phyloP scores from a whole-genome alignment of 2,113 vertebrate genomes.

The Galeopterus variegatus region DNA sequence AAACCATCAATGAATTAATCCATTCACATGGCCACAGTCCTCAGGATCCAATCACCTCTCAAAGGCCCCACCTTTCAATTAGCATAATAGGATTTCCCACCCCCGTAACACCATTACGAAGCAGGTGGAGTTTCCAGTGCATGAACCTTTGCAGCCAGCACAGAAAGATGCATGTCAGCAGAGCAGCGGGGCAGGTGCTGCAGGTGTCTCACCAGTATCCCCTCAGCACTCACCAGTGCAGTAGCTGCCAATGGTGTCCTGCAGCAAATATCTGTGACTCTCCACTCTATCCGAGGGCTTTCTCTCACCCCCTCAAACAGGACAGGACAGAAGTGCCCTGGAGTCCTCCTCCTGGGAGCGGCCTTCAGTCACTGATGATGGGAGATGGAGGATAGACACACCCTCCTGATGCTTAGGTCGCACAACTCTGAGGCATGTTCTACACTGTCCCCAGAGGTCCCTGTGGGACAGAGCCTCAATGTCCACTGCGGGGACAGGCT shows the following conservation, averaged over 20 bases:
- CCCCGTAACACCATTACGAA: too few relatives aligned
- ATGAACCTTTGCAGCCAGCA: too few relatives aligned
- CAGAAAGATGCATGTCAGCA: neutral
- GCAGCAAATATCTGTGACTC: neutral
- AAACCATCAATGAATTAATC: too few relatives aligned
- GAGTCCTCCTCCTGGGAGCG: too few relatives aligned
- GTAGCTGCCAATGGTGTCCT: accelerated
- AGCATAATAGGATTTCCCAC: too few relatives aligned
- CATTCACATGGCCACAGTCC: too few relatives aligned
- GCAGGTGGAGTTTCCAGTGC: too few relatives aligned
- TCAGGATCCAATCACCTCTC: too few relatives aligned
- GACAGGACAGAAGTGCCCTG: neutral
- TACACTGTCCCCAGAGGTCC: neutral
- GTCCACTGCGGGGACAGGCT: neutral
- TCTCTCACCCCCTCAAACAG: neutral
- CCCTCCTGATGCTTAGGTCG: neutral
- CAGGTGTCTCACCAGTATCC: accelerated
- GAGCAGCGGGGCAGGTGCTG: neutral
- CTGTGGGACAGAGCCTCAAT: neutral
- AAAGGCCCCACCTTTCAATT: too few relatives aligned
- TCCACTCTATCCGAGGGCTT: neutral
- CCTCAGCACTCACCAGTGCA: neutral
- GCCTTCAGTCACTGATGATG: neutral
- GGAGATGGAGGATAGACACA: neutral
- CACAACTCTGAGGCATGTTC: too few relatives aligned